Evolutionary conservation across 23 tunicate species (phyloP).

Genomic region (Styela plicata): DNA sequence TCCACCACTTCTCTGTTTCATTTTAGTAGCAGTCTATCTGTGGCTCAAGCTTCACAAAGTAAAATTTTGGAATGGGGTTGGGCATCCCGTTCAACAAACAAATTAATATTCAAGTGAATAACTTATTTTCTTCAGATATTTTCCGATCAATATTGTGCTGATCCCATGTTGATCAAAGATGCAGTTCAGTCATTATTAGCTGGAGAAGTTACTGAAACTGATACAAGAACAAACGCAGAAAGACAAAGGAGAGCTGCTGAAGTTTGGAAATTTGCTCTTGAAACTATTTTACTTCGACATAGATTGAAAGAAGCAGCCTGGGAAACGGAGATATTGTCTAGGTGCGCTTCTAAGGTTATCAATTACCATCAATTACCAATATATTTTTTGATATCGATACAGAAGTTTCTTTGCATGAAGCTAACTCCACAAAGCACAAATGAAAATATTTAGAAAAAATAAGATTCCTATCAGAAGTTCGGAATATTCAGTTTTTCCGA

Average conservation of each 20-base stretch:
- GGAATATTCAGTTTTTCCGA: too few relatives aligned
- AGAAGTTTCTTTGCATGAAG: too few relatives aligned
- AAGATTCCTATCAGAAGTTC: too few relatives aligned
- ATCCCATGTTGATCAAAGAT: conserved; percentile 53
- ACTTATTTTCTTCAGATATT: conserved; percentile 59
- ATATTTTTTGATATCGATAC: too few relatives aligned
- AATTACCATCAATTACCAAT: too few relatives aligned
- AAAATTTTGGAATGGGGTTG: too few relatives aligned
- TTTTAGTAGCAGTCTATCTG: background rate
- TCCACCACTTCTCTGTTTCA: background rate
- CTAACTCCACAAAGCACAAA: too few relatives aligned
- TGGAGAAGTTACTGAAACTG: conserved; percentile 1
- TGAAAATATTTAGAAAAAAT: too few relatives aligned
- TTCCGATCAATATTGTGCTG: conserved; percentile 49
- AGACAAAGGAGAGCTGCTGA: conserved; percentile 5
- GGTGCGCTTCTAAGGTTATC: too few relatives aligned
- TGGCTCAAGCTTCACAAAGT: too few relatives aligned
- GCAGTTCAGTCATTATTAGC: conserved; percentile 35
- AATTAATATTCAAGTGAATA: too few relatives aligned
- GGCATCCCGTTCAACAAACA: too few relatives aligned
- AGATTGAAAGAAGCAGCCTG: conserved; percentile 65
- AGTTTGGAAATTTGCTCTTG: conserved; percentile 45
- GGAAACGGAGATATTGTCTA: conserved; percentile 75
- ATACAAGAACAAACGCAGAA: conserved; percentile 19
- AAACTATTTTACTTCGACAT: conserved; percentile 57